Conservation (phyloP, 2,888 invertebrate species). For the Archaeoteleia sp. region DNA sequence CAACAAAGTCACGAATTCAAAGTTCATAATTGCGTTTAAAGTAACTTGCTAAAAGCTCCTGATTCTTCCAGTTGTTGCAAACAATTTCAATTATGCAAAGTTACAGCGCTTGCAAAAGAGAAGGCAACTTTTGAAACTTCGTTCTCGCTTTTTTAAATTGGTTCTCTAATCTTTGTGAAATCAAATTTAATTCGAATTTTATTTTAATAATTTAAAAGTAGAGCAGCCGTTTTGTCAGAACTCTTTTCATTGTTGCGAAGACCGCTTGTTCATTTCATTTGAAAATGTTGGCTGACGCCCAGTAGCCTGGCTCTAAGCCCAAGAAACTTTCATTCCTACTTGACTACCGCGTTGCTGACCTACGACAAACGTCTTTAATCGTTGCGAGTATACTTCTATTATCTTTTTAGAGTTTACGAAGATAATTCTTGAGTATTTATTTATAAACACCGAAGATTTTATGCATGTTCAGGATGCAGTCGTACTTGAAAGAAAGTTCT, state of each 20-base stretch:
- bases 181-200: not conserved
- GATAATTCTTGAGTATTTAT: too few relatives aligned
- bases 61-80: slow-evolving; percentile 33
- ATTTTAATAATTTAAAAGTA: slow-evolving; percentile 10
- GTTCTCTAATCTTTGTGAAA: too few relatives aligned
- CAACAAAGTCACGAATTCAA: slow-evolving; percentile 48
- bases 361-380: slow-evolving; percentile 51
- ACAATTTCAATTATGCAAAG: slow-evolving; percentile 38
- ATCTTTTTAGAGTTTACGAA: too few relatives aligned
- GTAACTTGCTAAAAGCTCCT: slow-evolving; percentile 43
- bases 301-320: slow-evolving; percentile 44
- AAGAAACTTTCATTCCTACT: slow-evolving; percentile 51
- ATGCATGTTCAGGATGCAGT: too few relatives aligned
- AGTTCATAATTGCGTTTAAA: slow-evolving; percentile 49
- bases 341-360: slow-evolving; percentile 48
- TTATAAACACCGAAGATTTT: too few relatives aligned
- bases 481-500: too few relatives aligned
- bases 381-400: slow-evolving; percentile 12
- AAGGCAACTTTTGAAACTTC: not conserved
- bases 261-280: slow-evolving; percentile 47
- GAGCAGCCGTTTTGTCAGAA: slow-evolving; percentile 20
- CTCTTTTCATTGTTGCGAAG: slow-evolving; percentile 38
- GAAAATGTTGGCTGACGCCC: slow-evolving; percentile 47
- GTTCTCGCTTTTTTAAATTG: too few relatives aligned
- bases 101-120: not conserved